Base-by-base conservation (phyloP, 2,113 vertebrate genomes). In the Dicentrarchus labrax region DNA sequence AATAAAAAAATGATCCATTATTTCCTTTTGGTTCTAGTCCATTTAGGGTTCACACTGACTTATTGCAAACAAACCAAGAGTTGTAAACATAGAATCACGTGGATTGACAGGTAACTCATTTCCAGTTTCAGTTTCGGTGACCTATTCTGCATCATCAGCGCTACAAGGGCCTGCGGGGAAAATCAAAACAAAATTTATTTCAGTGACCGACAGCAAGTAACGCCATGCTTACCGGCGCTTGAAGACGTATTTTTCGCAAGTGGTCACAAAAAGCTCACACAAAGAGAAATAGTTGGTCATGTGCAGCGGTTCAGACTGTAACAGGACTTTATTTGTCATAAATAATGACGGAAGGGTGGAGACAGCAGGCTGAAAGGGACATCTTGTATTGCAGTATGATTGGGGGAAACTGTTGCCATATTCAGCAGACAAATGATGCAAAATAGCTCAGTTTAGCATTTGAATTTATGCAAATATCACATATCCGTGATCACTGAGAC, bases 1-100 rank as follows among this genome's bases (percentile, higher is more conserved):
- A 50, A 72, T 6, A 12, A 22, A 38, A 78, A 78, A 71, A 83
- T 17, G 51, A 80, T 70, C 38, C 50, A 68, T 69, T 73, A 36
- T 76, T 82, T 79, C 6, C 48, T 60, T 47, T 84, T 51, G 43
- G 75, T 82, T 80, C 24, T 16, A 21, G 38, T 67, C 19, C 53
- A 71, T 64, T 74, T 50, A 16, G 3, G 12, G 22, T 56, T 84
- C 11, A 7, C 3, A 2, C 21, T 59, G 54, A 82, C 48, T 79
- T 82, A 72, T 83, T 76, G 41, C 78, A 82, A 82, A 65, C 75
- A 76, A 86, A 72, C 54, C 56, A 15, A 43, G 21, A 60, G 61
- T 57, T 43, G 56, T 69, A 74, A 61, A 74, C 74, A 71, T 48
- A 9, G 48, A 75, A 66, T 76, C 45, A n/a, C 66, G 43, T 51